phyloP scores from a whole-genome alignment of 2,888 invertebrate genomes.

The Dolomedes plantarius region DNA sequence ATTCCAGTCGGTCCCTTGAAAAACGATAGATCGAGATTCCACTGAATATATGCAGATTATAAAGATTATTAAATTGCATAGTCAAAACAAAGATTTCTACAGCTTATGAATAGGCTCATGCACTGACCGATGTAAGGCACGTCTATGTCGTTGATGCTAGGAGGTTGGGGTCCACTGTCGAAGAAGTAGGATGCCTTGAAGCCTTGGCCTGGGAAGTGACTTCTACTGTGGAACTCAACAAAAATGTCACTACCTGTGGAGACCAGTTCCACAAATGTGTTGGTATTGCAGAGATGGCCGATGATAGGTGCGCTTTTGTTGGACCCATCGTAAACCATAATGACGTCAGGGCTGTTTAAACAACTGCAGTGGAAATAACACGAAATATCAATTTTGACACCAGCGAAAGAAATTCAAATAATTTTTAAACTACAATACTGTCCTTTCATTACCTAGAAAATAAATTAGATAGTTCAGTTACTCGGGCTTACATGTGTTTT shows the following conservation, averaged over 20 bases:
- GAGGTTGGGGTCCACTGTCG: slow-evolving; percentile 64
- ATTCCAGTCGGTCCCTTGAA: too few species aligned
- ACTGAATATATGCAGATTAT: too few species aligned
- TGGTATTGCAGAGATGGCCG: slow-evolving; percentile 88
- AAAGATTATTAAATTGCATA: too few species aligned
- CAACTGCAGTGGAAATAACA: slow-evolving; percentile 80
- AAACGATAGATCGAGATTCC: too few species aligned
- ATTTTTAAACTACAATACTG: too few species aligned
- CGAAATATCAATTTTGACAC: neutral
- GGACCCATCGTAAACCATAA: slow-evolving; percentile 89
- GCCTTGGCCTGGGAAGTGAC: slow-evolving; percentile 86
- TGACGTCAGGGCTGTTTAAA: slow-evolving; percentile 87
- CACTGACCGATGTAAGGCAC: slow-evolving; percentile 68
- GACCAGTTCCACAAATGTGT: slow-evolving; percentile 85
- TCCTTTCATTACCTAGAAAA: too few species aligned
- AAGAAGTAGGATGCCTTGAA: slow-evolving; percentile 82
- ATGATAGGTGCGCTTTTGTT: slow-evolving; percentile 85
- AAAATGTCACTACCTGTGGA: slow-evolving; percentile 89
- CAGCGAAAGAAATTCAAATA: neutral
- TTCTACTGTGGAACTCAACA: slow-evolving; percentile 90
- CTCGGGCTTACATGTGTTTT: too few species aligned
- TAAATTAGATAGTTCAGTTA: too few species aligned
- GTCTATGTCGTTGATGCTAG: slow-evolving; percentile 64
- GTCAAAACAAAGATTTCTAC: too few species aligned
- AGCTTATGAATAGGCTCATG: too few species aligned